Evolutionary conservation across 1,140 invertebrate genomes (phyloP), one percentile per base, ranked within the genome.

Genomic region (Bombus confusus): DNA sequence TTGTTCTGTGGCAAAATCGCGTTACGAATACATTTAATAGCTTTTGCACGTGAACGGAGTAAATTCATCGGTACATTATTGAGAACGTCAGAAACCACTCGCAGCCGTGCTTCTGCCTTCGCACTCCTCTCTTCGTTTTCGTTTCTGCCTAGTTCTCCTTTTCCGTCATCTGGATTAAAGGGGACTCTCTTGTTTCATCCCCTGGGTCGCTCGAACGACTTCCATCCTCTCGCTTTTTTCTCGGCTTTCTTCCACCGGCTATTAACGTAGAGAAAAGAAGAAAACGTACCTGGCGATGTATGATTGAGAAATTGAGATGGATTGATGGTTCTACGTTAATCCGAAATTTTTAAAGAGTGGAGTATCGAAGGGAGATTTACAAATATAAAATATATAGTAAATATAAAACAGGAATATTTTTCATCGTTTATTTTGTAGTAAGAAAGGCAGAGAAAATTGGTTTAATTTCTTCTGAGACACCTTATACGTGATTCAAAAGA

Each of bases 21-120:
- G 69, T 71, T 82, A 85, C 81, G 85, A 52, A 59, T 57, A 75
- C 52, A 85, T 41, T 64, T 90, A 88, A 90, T 80, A 81, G 81
- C 66, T 73, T 85, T 86, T 80, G 80, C 81, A 90, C 89, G 89
- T 88, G 88, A 90, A 89, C 80, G 76, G 80, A 83, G 90, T 80
- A 87, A 88, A 90, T 89, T 83, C 74, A 83, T 87, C 72, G 86
- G 76, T 37, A 43, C 69, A 83, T 89, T 90, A 90, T 90, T 87
- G 89, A 86, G 86, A 90, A 90, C 80, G 85, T 85, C 74, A 62
- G 77, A 34, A 87, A 90, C 71, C 62, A 59, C 79, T 83, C 86
- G 41, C 76, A 37, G 13, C 31, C 34, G 18, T 57, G 59, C 66
- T 68, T 59, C n/a, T 37, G n/a, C 47, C 47, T 8, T 52, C 47